phyloP scores from a whole-genome alignment of 2,113 vertebrate genomes.

The Rana temporaria region DNA sequence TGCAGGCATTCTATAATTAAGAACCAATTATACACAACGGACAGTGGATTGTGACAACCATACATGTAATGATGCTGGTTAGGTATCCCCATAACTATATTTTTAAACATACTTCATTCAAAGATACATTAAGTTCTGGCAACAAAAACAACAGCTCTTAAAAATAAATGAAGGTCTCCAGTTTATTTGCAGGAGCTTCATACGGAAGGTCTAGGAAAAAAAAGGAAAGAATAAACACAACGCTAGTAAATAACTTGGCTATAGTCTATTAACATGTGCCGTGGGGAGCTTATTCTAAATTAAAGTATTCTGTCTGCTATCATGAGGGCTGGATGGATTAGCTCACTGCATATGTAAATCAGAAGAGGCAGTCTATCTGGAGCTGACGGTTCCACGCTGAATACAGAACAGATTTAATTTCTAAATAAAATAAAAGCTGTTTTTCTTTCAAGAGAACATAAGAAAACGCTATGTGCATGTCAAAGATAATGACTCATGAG shows the following conservation, averaged over 20 bases:
- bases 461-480: too few relatives aligned
- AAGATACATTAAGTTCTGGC: not conserved
- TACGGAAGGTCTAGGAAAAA: not conserved
- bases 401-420: not conserved
- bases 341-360: slow-evolving; percentile 32
- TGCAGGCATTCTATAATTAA: not conserved
- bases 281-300: slow-evolving; percentile 56
- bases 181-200: not conserved
- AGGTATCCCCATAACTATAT: not conserved
- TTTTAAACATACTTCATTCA: not conserved
- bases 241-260: slow-evolving; percentile 21
- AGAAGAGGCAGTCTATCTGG: not conserved
- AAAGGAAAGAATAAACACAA: slow-evolving; percentile 14
- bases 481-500: too few relatives aligned
- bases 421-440: not conserved
- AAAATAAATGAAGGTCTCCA: not conserved
- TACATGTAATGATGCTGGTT: too few relatives aligned
- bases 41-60: too few relatives aligned
- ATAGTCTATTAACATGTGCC: not conserved
- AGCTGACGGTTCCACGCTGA: not conserved
- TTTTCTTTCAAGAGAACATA: not conserved
- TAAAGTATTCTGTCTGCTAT: slow-evolving; percentile 36
- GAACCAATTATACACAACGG: not conserved
- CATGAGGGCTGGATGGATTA: slow-evolving; percentile 25
- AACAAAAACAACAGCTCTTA: slow-evolving; percentile 19